Base-by-base conservation (phyloP, 2,888 invertebrate genomes). In the Chalcosyrphus nemorum region DNA sequence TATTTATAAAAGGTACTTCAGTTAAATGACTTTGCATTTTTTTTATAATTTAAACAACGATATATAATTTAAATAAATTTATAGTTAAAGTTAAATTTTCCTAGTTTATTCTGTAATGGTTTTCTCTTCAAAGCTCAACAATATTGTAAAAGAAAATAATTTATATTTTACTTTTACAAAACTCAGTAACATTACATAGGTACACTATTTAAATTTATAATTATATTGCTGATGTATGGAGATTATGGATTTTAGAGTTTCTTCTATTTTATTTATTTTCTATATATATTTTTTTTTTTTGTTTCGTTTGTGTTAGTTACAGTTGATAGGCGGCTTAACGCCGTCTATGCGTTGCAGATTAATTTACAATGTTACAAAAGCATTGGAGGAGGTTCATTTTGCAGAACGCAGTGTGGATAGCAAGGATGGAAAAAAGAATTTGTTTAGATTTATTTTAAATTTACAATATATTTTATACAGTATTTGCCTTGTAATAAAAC, bases 241-340 rank as follows among this genome's bases (percentile, higher is more conserved):
- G 41, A 27, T 27, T 47, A 50, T 45, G 56, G 43, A 43, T 29
- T 61, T 75, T 70, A 21, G 50, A 47, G 17, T 50, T 47, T 72
- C 59, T 19, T 45, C 6, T 41, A 43, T 70, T 63, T 27, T 72
- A 52, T 52, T 41, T 56, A 71, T 59, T 59, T 72, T 65, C 21
- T 77, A 78, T 68, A 41, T 38, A 15, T 54, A 7, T 45, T 13
- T 35, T 9, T 38, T 38, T 38, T 38, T 32, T 41, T 27, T 61
- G 71, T 78, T 75, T 63, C 66, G 59, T 77, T 84, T 78, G 68
- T 74, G 68, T 78, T 78, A 74, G 57, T 59, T 78, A 74, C 78
- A 84, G 78, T 78, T 82, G 77, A 82, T 71, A 66, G 61, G 52
- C 66, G 66, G 57, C 57, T 78, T 84, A 84, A 74, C 82, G 82